Evolutionary conservation across 2,888 invertebrate species (phyloP).

Genomic region (Caenorhabditis sulstoni): DNA sequence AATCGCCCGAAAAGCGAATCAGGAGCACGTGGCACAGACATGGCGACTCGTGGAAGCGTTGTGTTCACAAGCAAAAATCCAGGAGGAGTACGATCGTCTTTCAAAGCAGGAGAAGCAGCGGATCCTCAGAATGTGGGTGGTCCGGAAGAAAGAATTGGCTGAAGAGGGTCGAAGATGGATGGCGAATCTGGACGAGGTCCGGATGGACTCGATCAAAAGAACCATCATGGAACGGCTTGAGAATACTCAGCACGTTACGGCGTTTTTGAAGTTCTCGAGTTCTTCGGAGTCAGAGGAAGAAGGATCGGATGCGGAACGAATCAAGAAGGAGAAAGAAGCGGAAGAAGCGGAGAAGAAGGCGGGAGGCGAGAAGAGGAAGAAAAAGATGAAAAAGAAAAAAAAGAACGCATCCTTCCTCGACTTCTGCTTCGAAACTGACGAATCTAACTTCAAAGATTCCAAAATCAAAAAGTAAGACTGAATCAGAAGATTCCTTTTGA

Average conservation of each 20-base stretch:
- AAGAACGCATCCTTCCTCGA: conserved; percentile 21
- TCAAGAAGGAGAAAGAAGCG: neutral
- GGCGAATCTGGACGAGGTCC: conserved; percentile 30
- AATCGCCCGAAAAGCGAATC: conserved; percentile 44
- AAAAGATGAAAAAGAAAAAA: conserved; percentile 16
- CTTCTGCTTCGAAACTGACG: conserved; percentile 61
- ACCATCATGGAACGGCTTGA: conserved; percentile 34
- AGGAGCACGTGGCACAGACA: conserved; percentile 55
- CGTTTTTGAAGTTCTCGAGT: conserved; percentile 35
- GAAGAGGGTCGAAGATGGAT: conserved; percentile 43
- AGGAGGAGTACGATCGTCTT: conserved; percentile 39
- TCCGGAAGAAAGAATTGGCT: conserved; percentile 48
- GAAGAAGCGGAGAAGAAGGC: conserved; percentile 5
- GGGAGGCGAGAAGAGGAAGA: conserved; percentile 6
- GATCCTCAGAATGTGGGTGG: conserved; percentile 34
- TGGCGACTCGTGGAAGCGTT: conserved; percentile 60
- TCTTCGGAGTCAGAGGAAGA: conserved; percentile 36
- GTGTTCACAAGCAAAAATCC: conserved; percentile 44
- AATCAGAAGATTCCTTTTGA: neutral
- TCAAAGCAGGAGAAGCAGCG: conserved; percentile 25
- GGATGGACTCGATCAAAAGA: conserved; percentile 32
- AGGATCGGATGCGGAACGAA: conserved; percentile 6
- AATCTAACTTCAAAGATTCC: conserved; percentile 41
- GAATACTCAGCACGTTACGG: conserved; percentile 45
- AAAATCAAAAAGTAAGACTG: conserved; percentile 28